Evolutionary conservation across 2,797 vertebrate species (phyloP), one percentile per base, ranked within the genome.

Genomic region (Pseudomugil gertrudae): DNA sequence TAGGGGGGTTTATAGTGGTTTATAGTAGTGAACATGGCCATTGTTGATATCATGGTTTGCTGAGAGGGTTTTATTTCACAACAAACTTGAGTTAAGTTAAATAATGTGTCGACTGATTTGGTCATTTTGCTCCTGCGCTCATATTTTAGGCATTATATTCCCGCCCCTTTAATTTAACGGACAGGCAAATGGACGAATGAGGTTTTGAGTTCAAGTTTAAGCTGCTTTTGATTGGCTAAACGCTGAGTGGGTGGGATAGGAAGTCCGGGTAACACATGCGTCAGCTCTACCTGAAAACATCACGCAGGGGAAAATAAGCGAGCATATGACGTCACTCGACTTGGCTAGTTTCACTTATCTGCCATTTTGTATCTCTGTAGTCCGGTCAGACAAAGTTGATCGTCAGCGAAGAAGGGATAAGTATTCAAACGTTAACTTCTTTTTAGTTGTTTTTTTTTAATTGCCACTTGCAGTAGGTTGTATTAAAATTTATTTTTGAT

Each of bases 361-460:
- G 82, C 92, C 92, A 92, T 93, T 93, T 93, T 93, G 90, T 92
- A 36, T 83, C 66, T 23, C 10, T 26, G 13, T 63, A 26, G 61
- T 38, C 10, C 5, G 15, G 0, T 45, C 47, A 62, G 68, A 69
- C 21, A 36, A 58, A 84, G 63, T 58, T 59, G 32, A 21, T 52
- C 7, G 14, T 43, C 15, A 55, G 32, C 54, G 74, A 72, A 58
- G 40, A 48, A 68, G 19, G 52, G 66, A 30, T 9, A 1, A 62
- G 32, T 5, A 43, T 62, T 27, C 11, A 4, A 30, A n/a, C 9
- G 13, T 55, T 48, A 1, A 27, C n/a, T 2, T 8, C 5, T 9
- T 63, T 73, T 51, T 65, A 43, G 71, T 65, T 14, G 15, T 63
- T 69, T 45, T 63, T 51, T 74, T 65, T 17, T 17, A 8, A 15